These are phyloP conservation scores for Sebastes aleutianus DNA, from an alignment of 2,797 vertebrate genomes.

Conservation along the genomic window DNA sequence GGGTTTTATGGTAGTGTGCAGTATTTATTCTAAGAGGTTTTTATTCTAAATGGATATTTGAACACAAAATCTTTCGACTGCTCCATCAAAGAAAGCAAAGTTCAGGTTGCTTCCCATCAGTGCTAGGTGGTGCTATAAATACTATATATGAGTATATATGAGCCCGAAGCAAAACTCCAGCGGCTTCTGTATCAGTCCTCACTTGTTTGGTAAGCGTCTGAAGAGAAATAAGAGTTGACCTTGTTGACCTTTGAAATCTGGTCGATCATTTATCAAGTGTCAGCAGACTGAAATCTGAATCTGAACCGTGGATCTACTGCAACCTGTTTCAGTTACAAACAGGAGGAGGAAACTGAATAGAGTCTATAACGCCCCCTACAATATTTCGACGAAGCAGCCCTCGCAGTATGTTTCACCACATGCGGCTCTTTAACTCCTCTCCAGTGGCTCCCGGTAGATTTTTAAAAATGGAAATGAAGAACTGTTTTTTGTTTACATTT, in stretches of 20 bases:
- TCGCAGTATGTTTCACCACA: too few species aligned
- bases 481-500: too few species aligned
- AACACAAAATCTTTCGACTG: conserved; percentile 23
- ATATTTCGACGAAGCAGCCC: too few species aligned
- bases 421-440: too few species aligned
- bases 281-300: conserved; percentile 27
- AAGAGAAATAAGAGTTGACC: not conserved
- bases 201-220: not conserved
- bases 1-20: not conserved
- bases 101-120: not conserved
- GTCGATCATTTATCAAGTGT: conserved; percentile 9
- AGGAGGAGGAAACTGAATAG: not conserved
- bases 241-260: not conserved
- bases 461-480: too few species aligned
- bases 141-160: not conserved
- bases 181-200: not conserved
- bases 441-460: too few species aligned
- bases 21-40: conserved; percentile 20
- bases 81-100: conserved; percentile 8
- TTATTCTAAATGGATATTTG: conserved; percentile 20
- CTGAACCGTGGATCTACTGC: not conserved
- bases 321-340: conserved; percentile 16
- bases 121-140: not conserved
- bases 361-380: not conserved
- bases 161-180: not conserved